Percentiles rank a stretch among this genome's conserved stretches.
These are phyloP conservation scores for Orthosia cruda DNA, from an alignment of 2,888 invertebrate genomes.

Conservation along the genomic window DNA sequence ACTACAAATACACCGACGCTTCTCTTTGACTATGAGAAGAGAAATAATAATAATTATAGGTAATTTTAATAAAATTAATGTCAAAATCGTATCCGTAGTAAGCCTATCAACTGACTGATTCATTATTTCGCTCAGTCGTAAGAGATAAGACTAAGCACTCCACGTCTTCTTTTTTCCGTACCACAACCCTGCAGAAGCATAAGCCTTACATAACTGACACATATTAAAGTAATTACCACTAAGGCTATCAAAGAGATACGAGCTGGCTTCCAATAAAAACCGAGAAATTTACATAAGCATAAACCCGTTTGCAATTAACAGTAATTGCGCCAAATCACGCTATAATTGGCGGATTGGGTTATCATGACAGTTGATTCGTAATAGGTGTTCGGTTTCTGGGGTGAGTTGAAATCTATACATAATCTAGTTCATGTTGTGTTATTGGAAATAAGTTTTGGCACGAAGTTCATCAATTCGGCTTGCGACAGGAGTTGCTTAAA, in stretches of 20 bases:
- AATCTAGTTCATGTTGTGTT: background rate
- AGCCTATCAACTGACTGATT: no score
- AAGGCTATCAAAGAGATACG: conserved; percentile 37
- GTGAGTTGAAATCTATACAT: background rate
- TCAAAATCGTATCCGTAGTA: no score
- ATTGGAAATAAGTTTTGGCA: no score
- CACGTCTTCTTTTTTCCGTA: background rate
- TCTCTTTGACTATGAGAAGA: no score
- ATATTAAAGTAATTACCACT: conserved; percentile 36
- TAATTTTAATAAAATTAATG: no score
- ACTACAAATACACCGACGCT: no score
- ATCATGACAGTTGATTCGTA: background rate
- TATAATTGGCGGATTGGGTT: conserved; percentile 1
- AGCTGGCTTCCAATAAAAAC: conserved; percentile 31
- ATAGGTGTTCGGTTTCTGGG: background rate
- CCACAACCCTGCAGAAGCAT: background rate
- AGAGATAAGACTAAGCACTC: background rate
- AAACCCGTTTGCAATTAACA: conserved; percentile 18
- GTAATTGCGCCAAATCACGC: conserved; percentile 7
- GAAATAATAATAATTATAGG: no score
- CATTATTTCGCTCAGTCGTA: no score
- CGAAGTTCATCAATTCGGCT: no score
- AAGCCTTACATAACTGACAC: conserved; percentile 1
- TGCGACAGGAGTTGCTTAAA: no score
- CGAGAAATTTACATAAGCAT: conserved; percentile 21